Evolutionary conservation across 2,888 invertebrate genomes (phyloP).

Genomic region (Mayetiola destructor): DNA sequence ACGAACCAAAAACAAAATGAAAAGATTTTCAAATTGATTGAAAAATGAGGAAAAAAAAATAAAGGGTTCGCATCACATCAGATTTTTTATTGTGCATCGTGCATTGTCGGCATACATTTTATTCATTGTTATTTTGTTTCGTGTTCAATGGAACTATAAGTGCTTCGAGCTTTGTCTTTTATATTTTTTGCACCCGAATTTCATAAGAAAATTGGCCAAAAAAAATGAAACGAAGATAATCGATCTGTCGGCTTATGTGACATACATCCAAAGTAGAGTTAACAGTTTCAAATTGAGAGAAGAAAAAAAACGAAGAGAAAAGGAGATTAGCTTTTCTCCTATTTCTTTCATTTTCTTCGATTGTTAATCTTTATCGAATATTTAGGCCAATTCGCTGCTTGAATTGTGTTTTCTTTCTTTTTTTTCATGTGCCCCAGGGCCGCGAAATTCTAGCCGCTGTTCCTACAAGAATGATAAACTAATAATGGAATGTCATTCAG

Average conservation of each 20-base stretch:
- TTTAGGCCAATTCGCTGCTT: conserved; percentile 9
- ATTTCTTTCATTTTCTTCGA: background rate
- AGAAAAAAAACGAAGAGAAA: background rate
- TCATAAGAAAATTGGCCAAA: conserved; percentile 6
- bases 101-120: conserved; percentile 9
- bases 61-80: background rate
- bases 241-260: conserved; percentile 11
- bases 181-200: background rate
- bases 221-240: no score
- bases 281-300: background rate
- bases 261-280: background rate
- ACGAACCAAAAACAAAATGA: background rate
- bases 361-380: background rate
- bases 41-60: background rate
- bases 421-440: background rate
- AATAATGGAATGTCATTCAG: conserved; percentile 1
- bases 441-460: no score
- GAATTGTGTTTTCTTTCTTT: background rate
- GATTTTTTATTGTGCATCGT: no score
- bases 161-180: background rate
- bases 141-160: conserved; percentile 7
- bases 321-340: conserved; percentile 2
- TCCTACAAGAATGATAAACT: background rate
- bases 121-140: conserved; percentile 12
- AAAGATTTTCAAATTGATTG: background rate